A percentile compares a stretch with the other conserved stretches of the same genome.
phyloP scores from a whole-genome alignment of 37 sponge, comb jelly and placozoan species.

The Halisarca cf. caerulea region DNA sequence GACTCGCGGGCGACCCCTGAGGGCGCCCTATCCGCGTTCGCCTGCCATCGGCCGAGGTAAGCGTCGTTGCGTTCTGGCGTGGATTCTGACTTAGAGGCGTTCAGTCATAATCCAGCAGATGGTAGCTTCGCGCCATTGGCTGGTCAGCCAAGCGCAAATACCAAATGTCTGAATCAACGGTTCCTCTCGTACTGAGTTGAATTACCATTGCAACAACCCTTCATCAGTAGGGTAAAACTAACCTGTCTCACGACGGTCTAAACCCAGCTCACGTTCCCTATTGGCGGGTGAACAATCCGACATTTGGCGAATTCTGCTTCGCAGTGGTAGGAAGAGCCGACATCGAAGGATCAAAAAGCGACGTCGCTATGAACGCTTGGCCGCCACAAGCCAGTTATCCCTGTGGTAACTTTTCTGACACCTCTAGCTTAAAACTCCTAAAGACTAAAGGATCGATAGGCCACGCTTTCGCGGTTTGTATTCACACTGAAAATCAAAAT shows the following conservation, averaged over 20 bases:
- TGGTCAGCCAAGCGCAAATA: too few relatives aligned
- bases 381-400: constrained; percentile 96
- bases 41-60: too few relatives aligned
- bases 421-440: constrained; percentile 81
- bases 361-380: constrained; percentile 96
- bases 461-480: constrained; percentile 91
- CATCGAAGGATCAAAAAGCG: constrained; percentile 95
- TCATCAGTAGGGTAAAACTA: constrained; percentile 75
- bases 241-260: constrained; percentile 94
- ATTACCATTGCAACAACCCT: too few relatives aligned
- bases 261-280: constrained; percentile 94
- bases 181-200: too few relatives aligned
- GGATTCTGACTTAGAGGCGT: too few relatives aligned
- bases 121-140: too few relatives aligned
- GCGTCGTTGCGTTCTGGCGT: too few relatives aligned
- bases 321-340: constrained; percentile 91
- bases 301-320: constrained; percentile 88
- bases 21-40: too few relatives aligned
- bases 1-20: too few relatives aligned
- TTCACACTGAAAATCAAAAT: constrained; percentile 58
- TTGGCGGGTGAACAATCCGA: constrained; percentile 92
- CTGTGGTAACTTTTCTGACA: constrained; percentile 95
- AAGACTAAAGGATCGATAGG: constrained; percentile 84
- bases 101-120: too few relatives aligned
- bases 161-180: too few relatives aligned